Conservation (phyloP, 2,113 vertebrate genomes). For the Columba livia region DNA sequence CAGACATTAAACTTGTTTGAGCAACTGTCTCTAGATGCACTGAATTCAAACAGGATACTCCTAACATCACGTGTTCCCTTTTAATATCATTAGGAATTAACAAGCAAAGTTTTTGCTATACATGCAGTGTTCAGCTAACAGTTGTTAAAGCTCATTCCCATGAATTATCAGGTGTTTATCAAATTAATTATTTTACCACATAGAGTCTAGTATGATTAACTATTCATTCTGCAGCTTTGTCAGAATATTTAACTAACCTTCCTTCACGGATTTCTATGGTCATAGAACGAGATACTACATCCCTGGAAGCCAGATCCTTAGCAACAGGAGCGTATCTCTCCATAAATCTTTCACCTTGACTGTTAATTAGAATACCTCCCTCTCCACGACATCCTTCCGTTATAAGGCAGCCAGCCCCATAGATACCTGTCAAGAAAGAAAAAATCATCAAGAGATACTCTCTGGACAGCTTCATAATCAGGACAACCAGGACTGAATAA, state of each 20-base stretch:
- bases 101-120: not conserved
- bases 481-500: not conserved
- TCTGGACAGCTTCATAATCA: not conserved
- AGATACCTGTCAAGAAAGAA: constrained; percentile 82
- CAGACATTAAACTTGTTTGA: not conserved
- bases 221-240: not conserved
- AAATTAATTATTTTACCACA: not conserved
- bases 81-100: not conserved
- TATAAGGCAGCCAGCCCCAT: constrained; percentile 96
- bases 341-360: constrained; percentile 97
- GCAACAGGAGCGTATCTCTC: constrained; percentile 97
- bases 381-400: constrained; percentile 97
- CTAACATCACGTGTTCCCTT: not conserved
- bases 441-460: not conserved
- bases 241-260: constrained; percentile 77
- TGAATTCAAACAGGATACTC: not conserved
- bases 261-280: constrained; percentile 97
- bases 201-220: not conserved
- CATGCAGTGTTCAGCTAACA: not conserved
- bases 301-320: constrained; percentile 95
- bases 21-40: not conserved
- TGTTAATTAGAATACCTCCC: constrained; percentile 96
- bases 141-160: not conserved
- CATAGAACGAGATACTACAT: constrained; percentile 96
- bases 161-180: not conserved